phyloP scores from a whole-genome alignment of 2,888 invertebrate species.

The Ligdia adustata region DNA sequence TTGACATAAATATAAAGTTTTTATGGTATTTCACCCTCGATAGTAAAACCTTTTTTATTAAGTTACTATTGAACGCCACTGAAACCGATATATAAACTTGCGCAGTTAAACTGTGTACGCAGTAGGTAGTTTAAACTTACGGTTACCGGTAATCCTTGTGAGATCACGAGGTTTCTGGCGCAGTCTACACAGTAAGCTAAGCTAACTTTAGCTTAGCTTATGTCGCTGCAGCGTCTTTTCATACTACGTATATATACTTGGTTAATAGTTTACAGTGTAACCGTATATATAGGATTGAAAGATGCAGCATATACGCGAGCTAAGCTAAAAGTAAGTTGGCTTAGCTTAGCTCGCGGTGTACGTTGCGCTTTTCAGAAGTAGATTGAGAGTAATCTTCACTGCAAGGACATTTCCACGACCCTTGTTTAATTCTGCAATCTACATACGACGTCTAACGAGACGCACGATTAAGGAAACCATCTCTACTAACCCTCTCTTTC shows the following conservation, averaged over 20 bases:
- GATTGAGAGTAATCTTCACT: constrained; percentile 4
- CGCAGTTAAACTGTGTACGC: constrained; percentile 26
- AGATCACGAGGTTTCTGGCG: constrained; percentile 16
- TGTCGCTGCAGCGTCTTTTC: too few species aligned
- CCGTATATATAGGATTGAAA: too few species aligned
- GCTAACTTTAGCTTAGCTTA: too few species aligned
- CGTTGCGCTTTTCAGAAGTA: not conserved
- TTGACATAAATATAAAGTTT: constrained; percentile 31
- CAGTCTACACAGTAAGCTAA: not conserved
- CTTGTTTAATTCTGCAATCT: constrained; percentile 27
- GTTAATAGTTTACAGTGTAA: too few species aligned
- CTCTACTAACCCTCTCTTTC: constrained; percentile 1
- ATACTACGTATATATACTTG: too few species aligned
- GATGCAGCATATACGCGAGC: not conserved
- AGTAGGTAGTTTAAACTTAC: constrained; percentile 23
- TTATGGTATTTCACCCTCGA: constrained; percentile 28
- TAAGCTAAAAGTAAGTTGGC: not conserved
- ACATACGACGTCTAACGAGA: constrained; percentile 24
- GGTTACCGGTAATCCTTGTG: constrained; percentile 17
- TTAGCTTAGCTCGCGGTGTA: not conserved
- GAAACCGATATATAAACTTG: constrained; percentile 27
- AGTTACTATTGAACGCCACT: constrained; percentile 27
- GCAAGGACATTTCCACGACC: constrained; percentile 23
- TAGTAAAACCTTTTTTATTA: constrained; percentile 32
- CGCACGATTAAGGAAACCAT: constrained; percentile 19